These are phyloP conservation scores for Ormyrus nitidulus DNA, from an alignment of 2,888 invertebrate species.

Conservation along the genomic window DNA sequence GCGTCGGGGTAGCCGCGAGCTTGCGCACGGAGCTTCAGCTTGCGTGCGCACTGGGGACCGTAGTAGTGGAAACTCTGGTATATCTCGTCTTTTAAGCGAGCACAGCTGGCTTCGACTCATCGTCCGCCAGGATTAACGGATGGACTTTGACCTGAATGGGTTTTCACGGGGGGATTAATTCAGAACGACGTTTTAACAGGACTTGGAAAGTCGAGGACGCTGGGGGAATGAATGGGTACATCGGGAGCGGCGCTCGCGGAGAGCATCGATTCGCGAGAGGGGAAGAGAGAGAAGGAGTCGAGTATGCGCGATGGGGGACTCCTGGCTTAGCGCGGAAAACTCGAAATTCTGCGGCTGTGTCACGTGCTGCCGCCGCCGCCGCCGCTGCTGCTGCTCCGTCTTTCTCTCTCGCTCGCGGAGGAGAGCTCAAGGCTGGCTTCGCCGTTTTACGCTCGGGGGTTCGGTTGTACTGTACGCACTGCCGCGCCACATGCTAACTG, in stretches of 20 bases:
- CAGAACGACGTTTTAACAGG: constrained; percentile 9
- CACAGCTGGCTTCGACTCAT: no score
- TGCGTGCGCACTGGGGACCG: background rate
- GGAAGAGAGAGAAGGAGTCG: constrained; percentile 56
- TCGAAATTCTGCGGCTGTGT: constrained; percentile 59
- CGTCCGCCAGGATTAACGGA: no score
- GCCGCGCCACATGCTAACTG: background rate
- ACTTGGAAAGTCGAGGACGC: background rate
- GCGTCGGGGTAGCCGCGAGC: constrained; percentile 24
- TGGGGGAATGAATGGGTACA: constrained; percentile 31
- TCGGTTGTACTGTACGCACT: no score
- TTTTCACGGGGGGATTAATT: background rate
- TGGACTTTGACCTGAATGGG: background rate
- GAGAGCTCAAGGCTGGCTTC: no score
- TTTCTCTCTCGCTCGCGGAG: background rate
- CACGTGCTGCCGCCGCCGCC: constrained; percentile 61
- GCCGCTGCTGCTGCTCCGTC: background rate
- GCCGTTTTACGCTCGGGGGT: no score
- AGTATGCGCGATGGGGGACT: constrained; percentile 64
- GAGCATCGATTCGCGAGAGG: constrained; percentile 67
- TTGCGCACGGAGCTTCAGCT: constrained; percentile 39
- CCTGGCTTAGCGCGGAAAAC: constrained; percentile 62
- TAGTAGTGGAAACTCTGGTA: no score
- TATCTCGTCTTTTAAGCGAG: no score
- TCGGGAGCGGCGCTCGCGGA: constrained; percentile 22